Percentiles rank a stretch among this genome's conserved stretches.
These are phyloP conservation scores for Euphydryas editha DNA, from an alignment of 2,888 invertebrate genomes.

Conservation along the genomic window DNA sequence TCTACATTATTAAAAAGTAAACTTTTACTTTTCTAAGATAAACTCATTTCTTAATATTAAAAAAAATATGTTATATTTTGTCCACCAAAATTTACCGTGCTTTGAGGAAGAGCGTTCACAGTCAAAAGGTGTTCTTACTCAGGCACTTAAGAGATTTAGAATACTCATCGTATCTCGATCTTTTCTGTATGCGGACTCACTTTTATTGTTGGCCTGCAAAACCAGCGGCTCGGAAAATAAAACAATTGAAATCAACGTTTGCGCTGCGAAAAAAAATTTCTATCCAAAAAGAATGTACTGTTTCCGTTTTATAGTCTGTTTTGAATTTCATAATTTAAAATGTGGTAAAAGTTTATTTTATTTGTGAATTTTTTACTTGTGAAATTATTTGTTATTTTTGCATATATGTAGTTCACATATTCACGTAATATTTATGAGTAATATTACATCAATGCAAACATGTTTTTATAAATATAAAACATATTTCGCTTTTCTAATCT, in stretches of 20 bases:
- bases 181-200: constrained; percentile 14
- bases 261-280: constrained; percentile 12
- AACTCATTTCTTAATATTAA: constrained; percentile 12
- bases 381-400: background rate
- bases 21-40: background rate
- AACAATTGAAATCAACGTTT: constrained; percentile 19
- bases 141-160: constrained; percentile 24
- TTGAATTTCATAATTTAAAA: background rate
- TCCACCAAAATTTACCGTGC: constrained; percentile 43
- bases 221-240: constrained; percentile 14
- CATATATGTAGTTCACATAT: too few relatives aligned
- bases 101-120: constrained; percentile 48
- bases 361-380: background rate
- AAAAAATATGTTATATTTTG: constrained; percentile 13
- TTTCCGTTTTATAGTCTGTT: constrained; percentile 18
- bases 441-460: too few relatives aligned
- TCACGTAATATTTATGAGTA: too few relatives aligned
- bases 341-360: background rate
- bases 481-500: too few relatives aligned
- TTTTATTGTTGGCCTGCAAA: constrained; percentile 20
- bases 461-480: too few relatives aligned
- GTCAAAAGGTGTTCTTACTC: constrained; percentile 49
- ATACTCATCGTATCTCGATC: constrained; percentile 23
- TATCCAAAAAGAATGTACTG: constrained; percentile 13
- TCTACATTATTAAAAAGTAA: background rate